phyloP scores from a whole-genome alignment of 2,113 vertebrate genomes.

The Lycaon pictus region DNA sequence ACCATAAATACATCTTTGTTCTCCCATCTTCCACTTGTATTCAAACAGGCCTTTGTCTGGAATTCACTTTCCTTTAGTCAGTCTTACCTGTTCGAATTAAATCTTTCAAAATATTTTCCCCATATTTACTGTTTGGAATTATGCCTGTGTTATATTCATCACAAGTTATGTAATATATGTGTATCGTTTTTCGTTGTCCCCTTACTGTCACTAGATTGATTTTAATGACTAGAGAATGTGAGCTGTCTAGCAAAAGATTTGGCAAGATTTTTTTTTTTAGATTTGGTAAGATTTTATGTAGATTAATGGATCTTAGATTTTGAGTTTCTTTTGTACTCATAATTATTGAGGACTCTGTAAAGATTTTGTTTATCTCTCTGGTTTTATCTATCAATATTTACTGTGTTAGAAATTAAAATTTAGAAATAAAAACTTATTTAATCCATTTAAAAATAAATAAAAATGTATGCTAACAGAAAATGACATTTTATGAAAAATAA shows the following conservation, averaged over 20 bases:
- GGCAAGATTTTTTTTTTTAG: background rate
- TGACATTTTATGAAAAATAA: constrained; percentile 7
- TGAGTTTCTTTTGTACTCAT: background rate
- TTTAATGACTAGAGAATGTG: background rate
- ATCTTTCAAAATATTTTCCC: constrained; percentile 4
- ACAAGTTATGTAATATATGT: background rate
- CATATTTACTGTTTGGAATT: background rate
- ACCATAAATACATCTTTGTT: background rate
- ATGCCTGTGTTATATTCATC: background rate
- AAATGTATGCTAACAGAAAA: constrained; percentile 26
- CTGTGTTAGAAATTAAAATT: background rate
- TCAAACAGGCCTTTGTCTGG: background rate
- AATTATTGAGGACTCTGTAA: background rate
- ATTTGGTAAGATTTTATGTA: constrained; percentile 37
- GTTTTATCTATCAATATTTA: background rate
- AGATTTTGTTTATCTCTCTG: background rate
- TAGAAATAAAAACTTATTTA: background rate
- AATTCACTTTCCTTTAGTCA: background rate
- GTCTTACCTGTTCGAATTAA: constrained; percentile 40
- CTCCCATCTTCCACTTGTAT: background rate
- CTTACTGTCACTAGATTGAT: background rate
- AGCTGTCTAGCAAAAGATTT: background rate
- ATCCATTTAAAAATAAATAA: background rate
- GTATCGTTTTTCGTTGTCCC: background rate
- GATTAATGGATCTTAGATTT: background rate